Percentiles rank a stretch among this genome's conserved stretches.
phyloP scores from a whole-genome alignment of 2,797 vertebrate genomes.

The Fundulus diaphanus region DNA sequence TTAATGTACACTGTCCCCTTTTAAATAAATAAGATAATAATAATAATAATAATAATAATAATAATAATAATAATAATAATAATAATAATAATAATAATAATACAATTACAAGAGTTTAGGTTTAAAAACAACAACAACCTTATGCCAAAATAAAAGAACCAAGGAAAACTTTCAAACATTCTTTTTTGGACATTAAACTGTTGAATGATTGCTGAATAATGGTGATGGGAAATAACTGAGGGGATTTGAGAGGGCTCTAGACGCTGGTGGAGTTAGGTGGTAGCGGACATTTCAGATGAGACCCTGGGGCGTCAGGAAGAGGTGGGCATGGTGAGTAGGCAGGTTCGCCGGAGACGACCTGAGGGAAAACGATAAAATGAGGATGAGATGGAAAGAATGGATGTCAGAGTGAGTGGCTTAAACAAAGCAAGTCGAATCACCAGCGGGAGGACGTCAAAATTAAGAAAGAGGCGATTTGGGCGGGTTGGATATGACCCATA shows the following conservation, averaged over 20 bases:
- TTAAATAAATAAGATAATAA: no score
- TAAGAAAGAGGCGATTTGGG: neutral
- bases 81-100: no score
- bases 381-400: neutral
- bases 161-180: neutral
- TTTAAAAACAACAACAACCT: no score
- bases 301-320: neutral
- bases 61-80: no score
- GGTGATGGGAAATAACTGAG: neutral
- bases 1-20: no score
- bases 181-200: neutral
- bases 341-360: neutral
- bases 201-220: neutral
- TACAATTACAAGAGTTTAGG: neutral
- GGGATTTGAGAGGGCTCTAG: neutral
- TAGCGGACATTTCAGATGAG: neutral
- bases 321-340: neutral
- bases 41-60: no score
- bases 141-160: neutral
- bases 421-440: neutral
- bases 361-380: neutral
- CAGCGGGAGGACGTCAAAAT: neutral
- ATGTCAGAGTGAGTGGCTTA: neutral
- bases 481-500: neutral
- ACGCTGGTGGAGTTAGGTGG: neutral